These are phyloP conservation scores for Cladopsammia gracilis DNA, from an alignment of 64 coral and sea anemone genomes.

Conservation along the genomic window DNA sequence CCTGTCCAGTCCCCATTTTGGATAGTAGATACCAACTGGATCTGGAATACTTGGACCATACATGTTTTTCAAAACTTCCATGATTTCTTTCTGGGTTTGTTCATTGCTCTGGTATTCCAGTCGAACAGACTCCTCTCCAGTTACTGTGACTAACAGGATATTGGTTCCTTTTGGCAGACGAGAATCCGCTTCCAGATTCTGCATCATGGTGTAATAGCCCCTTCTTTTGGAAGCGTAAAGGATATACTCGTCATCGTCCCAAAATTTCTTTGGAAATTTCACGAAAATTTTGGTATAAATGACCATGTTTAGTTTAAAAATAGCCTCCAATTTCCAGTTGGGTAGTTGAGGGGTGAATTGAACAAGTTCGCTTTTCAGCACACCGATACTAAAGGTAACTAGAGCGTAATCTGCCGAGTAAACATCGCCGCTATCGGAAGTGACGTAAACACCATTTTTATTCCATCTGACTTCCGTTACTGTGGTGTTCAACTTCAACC, in stretches of 20 bases:
- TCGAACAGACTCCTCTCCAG: constrained; percentile 72
- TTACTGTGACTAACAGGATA: constrained; percentile 81
- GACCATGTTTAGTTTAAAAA: constrained; percentile 84
- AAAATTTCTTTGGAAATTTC: constrained; percentile 85
- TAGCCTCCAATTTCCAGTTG: constrained; percentile 66
- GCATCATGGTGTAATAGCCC: constrained; percentile 83
- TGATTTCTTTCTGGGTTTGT: constrained; percentile 70
- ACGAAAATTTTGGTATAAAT: constrained; percentile 87
- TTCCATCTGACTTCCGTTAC: constrained; percentile 64
- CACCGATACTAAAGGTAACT: constrained; percentile 85
- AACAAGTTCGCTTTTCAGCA: constrained; percentile 68
- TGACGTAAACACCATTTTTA: constrained; percentile 46
- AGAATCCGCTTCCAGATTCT: constrained; percentile 76
- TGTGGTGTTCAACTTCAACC: constrained; percentile 67
- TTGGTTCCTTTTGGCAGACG: constrained; percentile 66
- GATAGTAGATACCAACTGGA: constrained; percentile 49
- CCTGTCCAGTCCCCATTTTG: constrained; percentile 64
- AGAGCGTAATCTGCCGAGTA: constrained; percentile 71
- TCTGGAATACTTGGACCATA: constrained; percentile 77
- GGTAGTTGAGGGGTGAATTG: constrained; percentile 64
- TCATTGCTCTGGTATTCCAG: constrained; percentile 63
- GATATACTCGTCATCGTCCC: constrained; percentile 82
- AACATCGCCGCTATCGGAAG: constrained; percentile 38
- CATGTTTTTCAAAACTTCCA: constrained; percentile 65
- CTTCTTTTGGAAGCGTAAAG: constrained; percentile 72